Percentiles rank a stretch among this genome's conserved stretches.
Conservation (phyloP, 2,888 invertebrate genomes). For the Willowsia nigromaculata region DNA sequence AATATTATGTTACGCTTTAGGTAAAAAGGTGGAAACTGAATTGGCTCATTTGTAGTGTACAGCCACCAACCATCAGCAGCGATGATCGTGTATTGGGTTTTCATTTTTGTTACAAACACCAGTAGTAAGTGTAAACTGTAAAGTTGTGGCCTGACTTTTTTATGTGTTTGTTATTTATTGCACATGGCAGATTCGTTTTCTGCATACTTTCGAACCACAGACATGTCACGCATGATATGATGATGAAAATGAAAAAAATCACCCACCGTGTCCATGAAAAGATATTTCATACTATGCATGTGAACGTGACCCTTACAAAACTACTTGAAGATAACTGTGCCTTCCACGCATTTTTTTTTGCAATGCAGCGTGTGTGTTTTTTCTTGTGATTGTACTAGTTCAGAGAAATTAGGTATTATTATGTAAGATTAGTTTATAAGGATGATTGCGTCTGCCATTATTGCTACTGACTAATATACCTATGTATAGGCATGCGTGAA, state of each 20-base stretch:
- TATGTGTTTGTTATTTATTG: background rate
- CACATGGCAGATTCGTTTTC: constrained; percentile 9
- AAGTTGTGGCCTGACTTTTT: background rate
- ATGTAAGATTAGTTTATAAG: background rate
- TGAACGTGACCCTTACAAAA: constrained; percentile 65
- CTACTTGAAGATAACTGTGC: background rate
- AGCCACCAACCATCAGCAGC: background rate
- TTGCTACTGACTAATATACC: background rate
- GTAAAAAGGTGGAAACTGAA: background rate
- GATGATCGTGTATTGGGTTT: background rate
- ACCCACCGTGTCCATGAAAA: constrained; percentile 62
- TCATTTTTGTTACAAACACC: background rate
- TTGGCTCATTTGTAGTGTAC: background rate
- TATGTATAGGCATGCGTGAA: background rate
- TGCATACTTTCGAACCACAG: constrained; percentile 47
- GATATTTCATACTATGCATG: background rate
- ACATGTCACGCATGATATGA: constrained; percentile 44
- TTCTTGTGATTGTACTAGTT: background rate
- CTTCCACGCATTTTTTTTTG: background rate
- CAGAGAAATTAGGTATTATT: background rate
- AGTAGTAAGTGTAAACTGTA: background rate
- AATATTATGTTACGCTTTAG: background rate
- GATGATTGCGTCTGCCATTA: background rate
- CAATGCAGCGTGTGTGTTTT: background rate
- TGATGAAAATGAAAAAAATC: constrained; percentile 35